phyloP scores from a whole-genome alignment of 2,797 vertebrate genomes.

The Galago senegalensis region DNA sequence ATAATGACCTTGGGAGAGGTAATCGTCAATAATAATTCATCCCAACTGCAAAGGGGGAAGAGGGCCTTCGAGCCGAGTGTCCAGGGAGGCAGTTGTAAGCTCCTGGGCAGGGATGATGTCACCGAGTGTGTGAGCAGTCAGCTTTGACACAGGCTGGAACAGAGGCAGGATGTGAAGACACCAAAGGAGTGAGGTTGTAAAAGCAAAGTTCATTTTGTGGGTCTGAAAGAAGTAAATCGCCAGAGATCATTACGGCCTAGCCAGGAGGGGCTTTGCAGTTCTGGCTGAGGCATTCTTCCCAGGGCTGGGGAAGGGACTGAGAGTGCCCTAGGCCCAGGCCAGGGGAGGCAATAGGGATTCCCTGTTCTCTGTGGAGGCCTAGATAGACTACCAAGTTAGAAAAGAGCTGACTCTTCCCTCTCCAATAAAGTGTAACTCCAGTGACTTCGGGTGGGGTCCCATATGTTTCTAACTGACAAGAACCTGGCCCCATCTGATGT shows the following conservation, averaged over 20 bases:
- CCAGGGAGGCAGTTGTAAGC: neutral
- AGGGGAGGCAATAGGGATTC: neutral
- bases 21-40: neutral
- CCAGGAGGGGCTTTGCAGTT: neutral
- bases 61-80: neutral
- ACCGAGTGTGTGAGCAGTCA: neutral
- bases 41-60: neutral
- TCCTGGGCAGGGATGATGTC: neutral
- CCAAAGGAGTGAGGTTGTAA: neutral
- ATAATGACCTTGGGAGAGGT: neutral
- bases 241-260: neutral
- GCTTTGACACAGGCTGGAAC: neutral
- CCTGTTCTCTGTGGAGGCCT: neutral
- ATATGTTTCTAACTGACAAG: constrained; percentile 54
- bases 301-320: neutral
- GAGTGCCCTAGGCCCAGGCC: neutral
- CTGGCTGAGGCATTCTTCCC: neutral
- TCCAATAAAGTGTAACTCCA: neutral
- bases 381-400: neutral
- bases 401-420: neutral
- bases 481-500: neutral
- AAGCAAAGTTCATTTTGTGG: neutral
- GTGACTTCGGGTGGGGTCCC: neutral
- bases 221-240: neutral
- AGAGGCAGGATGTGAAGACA: neutral